Conservation (phyloP, 2,113 vertebrate genomes). For the Potamarius usumacintae region DNA sequence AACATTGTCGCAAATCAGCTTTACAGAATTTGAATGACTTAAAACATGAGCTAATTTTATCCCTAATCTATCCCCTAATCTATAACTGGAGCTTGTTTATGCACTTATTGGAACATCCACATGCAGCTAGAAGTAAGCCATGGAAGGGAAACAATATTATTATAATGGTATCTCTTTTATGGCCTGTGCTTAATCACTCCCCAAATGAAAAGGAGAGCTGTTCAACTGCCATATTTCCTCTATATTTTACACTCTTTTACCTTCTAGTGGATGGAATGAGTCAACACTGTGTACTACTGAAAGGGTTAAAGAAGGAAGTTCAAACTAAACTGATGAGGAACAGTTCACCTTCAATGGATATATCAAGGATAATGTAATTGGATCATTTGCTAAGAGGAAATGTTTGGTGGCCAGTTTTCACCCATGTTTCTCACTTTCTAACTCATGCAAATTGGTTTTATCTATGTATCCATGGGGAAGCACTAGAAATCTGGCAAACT, state of each 20-base stretch:
- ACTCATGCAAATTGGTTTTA: not conserved
- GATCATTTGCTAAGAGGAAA: not conserved
- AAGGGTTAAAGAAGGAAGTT: not conserved
- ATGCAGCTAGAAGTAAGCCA: no score
- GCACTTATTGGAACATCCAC: no score
- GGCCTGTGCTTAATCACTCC: not conserved
- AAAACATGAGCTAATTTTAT: no score
- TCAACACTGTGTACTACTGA: not conserved
- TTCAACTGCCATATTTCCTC: not conserved
- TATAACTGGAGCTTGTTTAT: no score
- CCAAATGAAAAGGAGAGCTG: not conserved
- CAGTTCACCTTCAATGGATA: not conserved
- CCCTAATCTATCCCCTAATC: no score
- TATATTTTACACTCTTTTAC: not conserved
- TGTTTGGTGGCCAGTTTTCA: not conserved
- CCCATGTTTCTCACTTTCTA: not conserved
- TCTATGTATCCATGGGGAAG: not conserved
- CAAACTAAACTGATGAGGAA: not conserved
- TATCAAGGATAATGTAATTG: not conserved
- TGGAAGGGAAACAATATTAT: not conserved
- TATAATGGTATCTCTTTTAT: not conserved
- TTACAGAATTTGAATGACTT: no score
- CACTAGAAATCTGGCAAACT: not conserved
- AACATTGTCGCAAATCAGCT: no score
- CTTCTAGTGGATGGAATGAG: not conserved